A percentile compares a stretch with the other conserved stretches of the same genome.
Conservation (phyloP, 2,888 invertebrate genomes). For the Polydesmus complanatus region DNA sequence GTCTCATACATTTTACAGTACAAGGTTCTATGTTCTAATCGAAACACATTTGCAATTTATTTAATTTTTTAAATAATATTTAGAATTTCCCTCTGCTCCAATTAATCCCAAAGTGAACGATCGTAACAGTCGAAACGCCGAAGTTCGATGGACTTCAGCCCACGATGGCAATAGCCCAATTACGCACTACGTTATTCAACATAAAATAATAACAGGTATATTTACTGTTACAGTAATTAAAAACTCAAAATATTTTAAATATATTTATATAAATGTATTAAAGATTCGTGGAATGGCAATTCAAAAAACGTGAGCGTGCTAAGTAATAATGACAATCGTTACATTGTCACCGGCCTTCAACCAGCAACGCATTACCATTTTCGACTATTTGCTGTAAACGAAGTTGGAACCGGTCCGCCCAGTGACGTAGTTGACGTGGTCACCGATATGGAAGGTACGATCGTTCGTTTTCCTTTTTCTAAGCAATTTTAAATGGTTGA, state of each 20-base stretch:
- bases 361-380: slow-evolving; percentile 57
- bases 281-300: slow-evolving; percentile 15
- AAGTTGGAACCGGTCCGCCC: slow-evolving; percentile 53
- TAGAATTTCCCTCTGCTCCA: slow-evolving; percentile 42
- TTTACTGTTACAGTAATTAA: background rate
- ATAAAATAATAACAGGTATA: slow-evolving; percentile 30
- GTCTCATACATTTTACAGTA: slow-evolving; percentile 53
- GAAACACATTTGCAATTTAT: background rate
- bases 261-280: background rate
- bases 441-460: slow-evolving; percentile 17
- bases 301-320: slow-evolving; percentile 15
- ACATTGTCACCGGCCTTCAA: slow-evolving; percentile 37
- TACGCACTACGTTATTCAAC: slow-evolving; percentile 76
- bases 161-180: slow-evolving; percentile 84
- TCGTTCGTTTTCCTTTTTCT: background rate
- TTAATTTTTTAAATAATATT: background rate
- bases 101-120: slow-evolving; percentile 75
- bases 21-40: slow-evolving; percentile 35
- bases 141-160: slow-evolving; percentile 81
- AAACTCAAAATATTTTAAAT: background rate
- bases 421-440: slow-evolving; percentile 42
- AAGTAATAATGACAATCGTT: slow-evolving; percentile 14
- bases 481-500: background rate
- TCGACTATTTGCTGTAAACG: slow-evolving; percentile 53
- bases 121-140: slow-evolving; percentile 78